phyloP scores from a whole-genome alignment of 2,797 vertebrate species.

The Anguilla pacifica region DNA sequence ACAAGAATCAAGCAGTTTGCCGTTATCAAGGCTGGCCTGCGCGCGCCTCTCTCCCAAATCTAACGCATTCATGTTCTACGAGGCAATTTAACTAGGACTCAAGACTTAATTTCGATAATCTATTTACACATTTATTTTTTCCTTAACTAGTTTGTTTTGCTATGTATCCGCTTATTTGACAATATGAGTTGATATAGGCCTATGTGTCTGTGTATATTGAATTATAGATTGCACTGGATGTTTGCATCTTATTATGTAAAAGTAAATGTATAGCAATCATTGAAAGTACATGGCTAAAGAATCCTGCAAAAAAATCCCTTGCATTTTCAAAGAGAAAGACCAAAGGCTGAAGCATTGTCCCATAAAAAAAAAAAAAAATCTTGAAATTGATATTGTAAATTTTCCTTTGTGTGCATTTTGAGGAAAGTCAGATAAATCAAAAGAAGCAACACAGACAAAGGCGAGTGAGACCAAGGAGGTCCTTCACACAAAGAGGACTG shows the following conservation, averaged over 20 bases:
- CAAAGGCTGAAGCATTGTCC: background rate
- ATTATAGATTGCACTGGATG: background rate
- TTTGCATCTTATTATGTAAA: background rate
- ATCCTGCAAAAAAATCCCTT: background rate
- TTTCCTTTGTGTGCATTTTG: background rate
- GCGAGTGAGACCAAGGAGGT: slow-evolving; percentile 53
- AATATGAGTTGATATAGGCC: background rate
- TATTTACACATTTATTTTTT: background rate
- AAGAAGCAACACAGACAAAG: slow-evolving; percentile 49
- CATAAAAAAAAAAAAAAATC: no score
- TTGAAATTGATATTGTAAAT: slow-evolving; percentile 16
- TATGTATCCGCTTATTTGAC: background rate
- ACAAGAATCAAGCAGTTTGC: slow-evolving; percentile 54
- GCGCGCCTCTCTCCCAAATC: slow-evolving; percentile 33
- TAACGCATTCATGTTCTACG: slow-evolving; percentile 19
- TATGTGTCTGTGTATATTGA: background rate
- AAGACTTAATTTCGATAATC: background rate
- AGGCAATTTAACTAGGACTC: slow-evolving; percentile 25
- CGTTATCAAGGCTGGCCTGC: slow-evolving; percentile 9
- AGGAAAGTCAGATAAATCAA: background rate
- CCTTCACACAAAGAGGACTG: slow-evolving; percentile 66
- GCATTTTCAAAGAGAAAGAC: background rate
- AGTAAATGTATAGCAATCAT: background rate
- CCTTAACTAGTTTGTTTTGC: background rate
- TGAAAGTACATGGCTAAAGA: background rate